Percentiles rank a stretch among this genome's conserved stretches.
Evolutionary conservation across 2,888 invertebrate species (phyloP).

Genomic region (Chouioia cunea): DNA sequence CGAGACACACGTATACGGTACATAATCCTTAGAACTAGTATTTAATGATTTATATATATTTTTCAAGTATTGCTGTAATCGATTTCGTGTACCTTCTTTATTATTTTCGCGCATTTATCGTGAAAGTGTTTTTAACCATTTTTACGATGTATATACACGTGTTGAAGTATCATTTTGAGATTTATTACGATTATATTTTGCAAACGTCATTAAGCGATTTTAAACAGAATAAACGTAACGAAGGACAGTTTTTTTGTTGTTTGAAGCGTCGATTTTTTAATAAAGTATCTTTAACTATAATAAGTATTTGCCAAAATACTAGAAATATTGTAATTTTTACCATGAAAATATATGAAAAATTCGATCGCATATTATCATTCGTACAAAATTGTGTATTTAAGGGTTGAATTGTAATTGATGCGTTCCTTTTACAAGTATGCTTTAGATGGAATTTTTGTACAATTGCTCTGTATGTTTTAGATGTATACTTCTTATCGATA

Average conservation of each 20-base stretch:
- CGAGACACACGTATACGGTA: background rate
- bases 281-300: background rate
- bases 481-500: slow-evolving; percentile 11
- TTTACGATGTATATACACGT: slow-evolving; percentile 10
- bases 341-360: too few relatives aligned
- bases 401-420: background rate
- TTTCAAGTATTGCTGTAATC: slow-evolving; percentile 7
- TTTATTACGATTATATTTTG: slow-evolving; percentile 7
- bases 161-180: slow-evolving; percentile 17
- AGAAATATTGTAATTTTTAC: too few relatives aligned
- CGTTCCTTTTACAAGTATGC: slow-evolving; percentile 19
- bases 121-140: slow-evolving; percentile 15
- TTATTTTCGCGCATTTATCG: slow-evolving; percentile 8
- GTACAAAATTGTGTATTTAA: too few relatives aligned
- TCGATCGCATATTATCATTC: too few relatives aligned
- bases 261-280: background rate
- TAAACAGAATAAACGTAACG: background rate
- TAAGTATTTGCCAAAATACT: background rate
- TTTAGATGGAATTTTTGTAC: slow-evolving; percentile 38
- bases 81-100: background rate
- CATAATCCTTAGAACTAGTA: too few relatives aligned
- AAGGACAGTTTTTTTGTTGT: background rate
- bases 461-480: slow-evolving; percentile 24
- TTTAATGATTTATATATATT: background rate
- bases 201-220: slow-evolving; percentile 7